Evolutionary conservation across 2,888 invertebrate species (phyloP).

Genomic region (Trypoxylon attenuatum): DNA sequence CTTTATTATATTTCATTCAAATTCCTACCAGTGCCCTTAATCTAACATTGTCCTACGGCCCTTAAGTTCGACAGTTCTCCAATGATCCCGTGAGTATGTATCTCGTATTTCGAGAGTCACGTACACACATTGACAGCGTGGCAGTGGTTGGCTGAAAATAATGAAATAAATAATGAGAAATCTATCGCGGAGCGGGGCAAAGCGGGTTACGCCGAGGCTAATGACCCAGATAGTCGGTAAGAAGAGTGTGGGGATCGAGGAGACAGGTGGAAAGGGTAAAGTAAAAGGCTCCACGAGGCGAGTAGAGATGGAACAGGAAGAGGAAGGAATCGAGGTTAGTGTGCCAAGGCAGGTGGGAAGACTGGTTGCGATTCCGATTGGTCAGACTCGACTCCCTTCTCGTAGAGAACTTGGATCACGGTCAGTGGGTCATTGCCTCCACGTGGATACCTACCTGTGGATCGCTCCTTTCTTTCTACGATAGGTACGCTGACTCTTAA

Average conservation of each 20-base stretch:
- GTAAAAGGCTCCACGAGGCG: constrained; percentile 34
- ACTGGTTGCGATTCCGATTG: constrained; percentile 45
- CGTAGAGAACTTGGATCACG: constrained; percentile 56
- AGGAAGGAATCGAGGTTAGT: constrained; percentile 59
- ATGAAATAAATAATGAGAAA: constrained; percentile 47
- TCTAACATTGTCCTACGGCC: no score
- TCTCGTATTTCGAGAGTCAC: neutral
- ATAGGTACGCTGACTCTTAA: constrained; percentile 7
- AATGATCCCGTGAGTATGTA: no score
- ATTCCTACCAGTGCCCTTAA: no score
- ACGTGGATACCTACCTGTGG: constrained; percentile 43
- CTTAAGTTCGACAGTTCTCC: no score
- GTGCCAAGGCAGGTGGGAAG: constrained; percentile 46
- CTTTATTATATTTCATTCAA: no score
- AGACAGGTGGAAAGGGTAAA: constrained; percentile 42
- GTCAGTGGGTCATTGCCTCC: constrained; percentile 70
- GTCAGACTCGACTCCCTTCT: constrained; percentile 43
- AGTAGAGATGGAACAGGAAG: constrained; percentile 60
- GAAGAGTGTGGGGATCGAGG: constrained; percentile 45
- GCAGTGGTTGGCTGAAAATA: constrained; percentile 13
- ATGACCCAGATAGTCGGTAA: constrained; percentile 64
- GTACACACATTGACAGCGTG: neutral
- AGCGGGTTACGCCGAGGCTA: constrained; percentile 51
- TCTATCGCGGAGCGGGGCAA: constrained; percentile 26
- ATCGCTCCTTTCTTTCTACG: constrained; percentile 17